Base-by-base conservation (phyloP, 2,113 vertebrate genomes). In the Tauraco erythrolophus region DNA sequence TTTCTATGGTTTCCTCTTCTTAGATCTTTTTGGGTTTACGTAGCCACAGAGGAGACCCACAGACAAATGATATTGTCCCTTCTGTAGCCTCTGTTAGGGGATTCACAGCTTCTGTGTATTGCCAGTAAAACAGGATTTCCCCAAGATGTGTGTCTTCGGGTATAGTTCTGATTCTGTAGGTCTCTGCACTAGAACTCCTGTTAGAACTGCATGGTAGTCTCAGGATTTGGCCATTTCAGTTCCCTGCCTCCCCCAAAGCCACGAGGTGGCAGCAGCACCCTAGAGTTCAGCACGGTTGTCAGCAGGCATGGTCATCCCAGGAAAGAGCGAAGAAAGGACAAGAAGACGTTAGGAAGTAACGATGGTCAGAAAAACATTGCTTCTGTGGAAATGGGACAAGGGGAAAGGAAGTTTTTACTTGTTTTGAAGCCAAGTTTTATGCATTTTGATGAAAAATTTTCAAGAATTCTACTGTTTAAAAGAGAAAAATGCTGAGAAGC, bases 231-330 rank as follows among this genome's bases (percentile, higher is more conserved):
- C 13, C 4, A 3, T 51, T 60, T 48, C 54, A 4, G 7, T 21
- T 48, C 6, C 4, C 9, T 19, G 3, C 22, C 4, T 12, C 6
- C 7, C 4, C 0, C 10, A 28, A 10, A 18, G 48, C 93, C 97
- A 35, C 19, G 16, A 30, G 96, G 57, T 31, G 96, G 95, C 97
- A 89, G 89, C 80, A 87, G 61, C 76, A 68, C 33, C 15, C 23
- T 37, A 8, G 6, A 57, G 6, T 66, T 51, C 31, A 28, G 18
- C 16, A 3, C 24, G 27, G 10, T 19, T 14, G 0, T 24, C 37
- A 0, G 3, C 39, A 12, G 9, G 19, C n/a, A 8, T 7, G 19
- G 22, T 6, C 10, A 3, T 19, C 1, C 0, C 12, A 18, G 10
- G 0, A 1, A 5, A 39, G 13, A 0, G 4, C 5, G 19, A 33